Evolutionary conservation across 2,113 vertebrate genomes (phyloP).

Genomic region (Gracilinanus agilis): DNA sequence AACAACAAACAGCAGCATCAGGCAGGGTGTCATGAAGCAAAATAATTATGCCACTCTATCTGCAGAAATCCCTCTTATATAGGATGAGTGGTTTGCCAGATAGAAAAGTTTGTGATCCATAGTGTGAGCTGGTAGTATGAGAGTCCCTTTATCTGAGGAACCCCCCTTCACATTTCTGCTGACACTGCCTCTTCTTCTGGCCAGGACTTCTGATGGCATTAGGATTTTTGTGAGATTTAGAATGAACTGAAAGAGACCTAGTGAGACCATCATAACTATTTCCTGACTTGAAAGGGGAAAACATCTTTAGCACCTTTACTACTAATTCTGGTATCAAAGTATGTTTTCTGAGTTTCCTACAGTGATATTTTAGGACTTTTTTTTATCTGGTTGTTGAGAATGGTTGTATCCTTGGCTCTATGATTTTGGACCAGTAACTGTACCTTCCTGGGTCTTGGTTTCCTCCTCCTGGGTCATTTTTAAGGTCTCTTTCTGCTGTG

Average conservation of each 20-base stretch:
- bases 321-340: not conserved
- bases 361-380: not conserved
- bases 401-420: not conserved
- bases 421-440: not conserved
- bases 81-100: too few relatives aligned
- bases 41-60: too few relatives aligned
- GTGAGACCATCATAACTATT: not conserved
- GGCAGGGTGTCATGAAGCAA: too few relatives aligned
- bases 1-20: too few relatives aligned
- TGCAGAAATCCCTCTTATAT: too few relatives aligned
- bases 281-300: not conserved
- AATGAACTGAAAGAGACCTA: not conserved
- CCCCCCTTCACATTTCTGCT: too few relatives aligned
- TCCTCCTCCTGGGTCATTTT: not conserved
- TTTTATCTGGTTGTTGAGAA: not conserved
- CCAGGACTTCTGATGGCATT: too few relatives aligned
- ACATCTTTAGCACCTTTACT: not conserved
- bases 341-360: not conserved
- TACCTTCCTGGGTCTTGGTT: not conserved
- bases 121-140: too few relatives aligned
- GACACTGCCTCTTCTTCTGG: too few relatives aligned
- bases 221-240: too few relatives aligned
- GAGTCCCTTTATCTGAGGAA: too few relatives aligned
- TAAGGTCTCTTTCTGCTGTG: not conserved
- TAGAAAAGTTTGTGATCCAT: too few relatives aligned